Percentiles rank a stretch among this genome's conserved stretches.
Evolutionary conservation across 2,888 invertebrate genomes (phyloP).

Genomic region (Xylota segnis): DNA sequence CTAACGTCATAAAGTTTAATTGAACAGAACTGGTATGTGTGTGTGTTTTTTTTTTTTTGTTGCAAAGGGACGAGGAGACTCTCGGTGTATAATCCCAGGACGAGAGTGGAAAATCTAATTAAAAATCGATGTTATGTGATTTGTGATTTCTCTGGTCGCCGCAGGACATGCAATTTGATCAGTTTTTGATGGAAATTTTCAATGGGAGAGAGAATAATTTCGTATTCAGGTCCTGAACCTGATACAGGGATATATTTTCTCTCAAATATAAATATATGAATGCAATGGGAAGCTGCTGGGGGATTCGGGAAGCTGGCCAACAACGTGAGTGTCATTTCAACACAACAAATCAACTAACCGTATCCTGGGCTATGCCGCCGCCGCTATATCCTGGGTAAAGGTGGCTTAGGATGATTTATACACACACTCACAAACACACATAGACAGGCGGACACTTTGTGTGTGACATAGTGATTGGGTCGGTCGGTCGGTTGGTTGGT

Average conservation of each 20-base stretch:
- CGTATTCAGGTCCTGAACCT: slow-evolving; percentile 68
- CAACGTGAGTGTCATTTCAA: slow-evolving; percentile 76
- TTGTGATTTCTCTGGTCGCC: slow-evolving; percentile 53
- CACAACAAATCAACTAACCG: slow-evolving; percentile 71
- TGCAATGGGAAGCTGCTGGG: slow-evolving; percentile 39
- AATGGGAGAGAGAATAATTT: slow-evolving; percentile 42
- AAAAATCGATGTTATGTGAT: slow-evolving; percentile 74
- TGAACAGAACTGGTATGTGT: slow-evolving; percentile 63
- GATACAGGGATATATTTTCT: slow-evolving; percentile 49
- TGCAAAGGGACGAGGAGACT: background rate
- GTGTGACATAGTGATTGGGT: slow-evolving; percentile 49
- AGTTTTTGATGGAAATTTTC: slow-evolving; percentile 67
- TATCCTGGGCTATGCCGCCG: slow-evolving; percentile 50
- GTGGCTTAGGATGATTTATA: slow-evolving; percentile 68
- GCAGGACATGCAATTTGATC: slow-evolving; percentile 66
- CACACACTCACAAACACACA: too few species aligned
- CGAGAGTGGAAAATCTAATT: slow-evolving; percentile 73
- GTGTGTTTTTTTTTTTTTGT: slow-evolving; percentile 10
- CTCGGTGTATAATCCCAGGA: slow-evolving; percentile 48
- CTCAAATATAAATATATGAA: slow-evolving; percentile 60
- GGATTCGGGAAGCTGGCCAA: slow-evolving; percentile 7
- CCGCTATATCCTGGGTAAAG: slow-evolving; percentile 53
- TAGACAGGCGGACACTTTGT: slow-evolving; percentile 66
- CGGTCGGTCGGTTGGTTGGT: background rate
- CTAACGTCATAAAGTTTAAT: slow-evolving; percentile 71